These are phyloP conservation scores for Platysteira castanea DNA, from an alignment of 2,113 vertebrate species.

Conservation along the genomic window DNA sequence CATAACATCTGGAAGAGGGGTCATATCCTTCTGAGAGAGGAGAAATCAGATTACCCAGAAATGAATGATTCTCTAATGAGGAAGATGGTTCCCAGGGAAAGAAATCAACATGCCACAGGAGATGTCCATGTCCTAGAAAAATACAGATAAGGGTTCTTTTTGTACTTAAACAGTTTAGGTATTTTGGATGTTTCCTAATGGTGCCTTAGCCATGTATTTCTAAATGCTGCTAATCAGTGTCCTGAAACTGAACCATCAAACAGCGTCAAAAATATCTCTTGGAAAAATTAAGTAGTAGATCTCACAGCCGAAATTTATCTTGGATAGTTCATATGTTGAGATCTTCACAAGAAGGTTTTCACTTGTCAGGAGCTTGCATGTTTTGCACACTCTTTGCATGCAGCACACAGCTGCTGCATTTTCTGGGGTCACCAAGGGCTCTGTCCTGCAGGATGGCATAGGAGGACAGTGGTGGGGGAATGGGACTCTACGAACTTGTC, in stretches of 20 bases:
- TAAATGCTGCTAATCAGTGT: not conserved
- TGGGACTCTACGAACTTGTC: not conserved
- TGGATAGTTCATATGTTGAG: not conserved
- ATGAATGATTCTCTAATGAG: not conserved
- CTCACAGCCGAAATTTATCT: not conserved
- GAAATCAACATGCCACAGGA: not conserved
- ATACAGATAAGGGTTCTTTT: not conserved
- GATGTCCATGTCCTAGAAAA: not conserved
- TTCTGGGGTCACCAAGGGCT: not conserved
- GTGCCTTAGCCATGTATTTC: not conserved
- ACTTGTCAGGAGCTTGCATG: not conserved
- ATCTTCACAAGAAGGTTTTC: not conserved
- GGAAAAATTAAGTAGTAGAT: not conserved
- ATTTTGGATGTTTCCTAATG: not conserved
- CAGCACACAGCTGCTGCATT: not conserved
- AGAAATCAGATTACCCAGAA: not conserved
- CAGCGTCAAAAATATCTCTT: not conserved
- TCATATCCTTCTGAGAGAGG: not conserved
- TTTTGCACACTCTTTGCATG: not conserved
- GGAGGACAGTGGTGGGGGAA: not conserved
- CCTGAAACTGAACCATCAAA: not conserved
- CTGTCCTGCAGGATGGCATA: not conserved
- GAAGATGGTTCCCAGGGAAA: not conserved
- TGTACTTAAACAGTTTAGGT: not conserved
- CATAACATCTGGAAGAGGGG: not conserved